Evolutionary conservation across 2,888 invertebrate genomes (phyloP).

Genomic region (Spialia ferax): DNA sequence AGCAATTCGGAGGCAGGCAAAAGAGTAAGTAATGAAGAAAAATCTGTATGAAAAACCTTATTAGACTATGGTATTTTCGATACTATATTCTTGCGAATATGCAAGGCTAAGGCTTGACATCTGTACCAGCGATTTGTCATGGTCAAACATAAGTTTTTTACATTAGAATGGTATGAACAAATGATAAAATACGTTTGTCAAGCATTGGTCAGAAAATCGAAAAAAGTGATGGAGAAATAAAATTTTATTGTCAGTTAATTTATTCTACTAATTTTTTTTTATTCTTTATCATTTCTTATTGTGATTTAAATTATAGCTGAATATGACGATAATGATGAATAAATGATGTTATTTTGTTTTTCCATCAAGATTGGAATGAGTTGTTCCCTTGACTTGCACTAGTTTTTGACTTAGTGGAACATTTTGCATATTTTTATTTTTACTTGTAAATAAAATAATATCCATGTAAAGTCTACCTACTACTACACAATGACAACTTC

Average conservation of each 20-base stretch:
- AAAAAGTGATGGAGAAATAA: neutral
- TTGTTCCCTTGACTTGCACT: neutral
- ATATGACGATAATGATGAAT: neutral
- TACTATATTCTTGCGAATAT: neutral
- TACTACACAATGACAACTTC: neutral
- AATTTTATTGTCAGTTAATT: neutral
- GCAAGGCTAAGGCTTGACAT: neutral
- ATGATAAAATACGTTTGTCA: too few relatives aligned
- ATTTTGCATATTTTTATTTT: neutral
- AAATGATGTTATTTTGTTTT: neutral
- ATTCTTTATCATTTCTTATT: neutral
- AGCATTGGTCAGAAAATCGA: too few relatives aligned
- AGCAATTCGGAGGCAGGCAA: slow-evolving; percentile 95
- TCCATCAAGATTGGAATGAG: slow-evolving; percentile 9
- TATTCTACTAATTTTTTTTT: neutral
- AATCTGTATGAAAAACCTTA: neutral
- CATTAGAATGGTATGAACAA: too few relatives aligned
- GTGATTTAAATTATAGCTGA: neutral
- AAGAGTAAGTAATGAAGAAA: slow-evolving; percentile 89
- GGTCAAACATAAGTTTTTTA: neutral
- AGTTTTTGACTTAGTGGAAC: neutral
- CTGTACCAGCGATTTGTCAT: neutral
- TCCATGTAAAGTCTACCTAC: neutral
- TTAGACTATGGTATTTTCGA: neutral
- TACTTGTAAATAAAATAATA: neutral